Evolutionary conservation across 23 tunicate species (phyloP).

Genomic region (Diplosoma virens): DNA sequence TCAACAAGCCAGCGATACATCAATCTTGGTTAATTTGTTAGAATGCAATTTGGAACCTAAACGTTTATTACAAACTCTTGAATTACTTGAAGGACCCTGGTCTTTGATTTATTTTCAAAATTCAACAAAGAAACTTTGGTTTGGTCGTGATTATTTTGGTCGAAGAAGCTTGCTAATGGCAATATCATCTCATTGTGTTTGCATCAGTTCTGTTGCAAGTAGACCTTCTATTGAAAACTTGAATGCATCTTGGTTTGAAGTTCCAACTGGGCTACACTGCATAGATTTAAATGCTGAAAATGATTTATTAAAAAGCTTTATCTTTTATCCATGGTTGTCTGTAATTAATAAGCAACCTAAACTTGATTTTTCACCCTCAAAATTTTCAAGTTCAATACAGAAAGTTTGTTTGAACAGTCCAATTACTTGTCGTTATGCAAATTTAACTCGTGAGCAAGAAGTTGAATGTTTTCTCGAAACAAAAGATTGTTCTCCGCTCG

Average conservation of each 20-base stretch:
- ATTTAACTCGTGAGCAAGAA: not conserved
- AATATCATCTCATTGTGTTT: not conserved
- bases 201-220: slow-evolving; percentile 11
- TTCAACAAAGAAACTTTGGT: slow-evolving; percentile 35
- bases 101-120: slow-evolving; percentile 59
- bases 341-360: slow-evolving; percentile 13
- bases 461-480: not conserved
- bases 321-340: slow-evolving; percentile 47
- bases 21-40: slow-evolving; percentile 13
- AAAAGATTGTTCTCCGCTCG: no score
- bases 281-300: slow-evolving; percentile 3
- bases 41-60: not conserved
- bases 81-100: slow-evolving; percentile 73
- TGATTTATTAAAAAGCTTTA: not conserved
- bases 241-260: slow-evolving; percentile 42
- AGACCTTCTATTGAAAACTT: not conserved
- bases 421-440: not conserved
- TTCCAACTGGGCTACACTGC: slow-evolving; percentile 56
- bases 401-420: not conserved
- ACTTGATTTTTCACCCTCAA: not conserved
- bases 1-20: slow-evolving; percentile 52
- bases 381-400: not conserved
- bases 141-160: slow-evolving; percentile 91
- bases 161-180: slow-evolving; percentile 63
- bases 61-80: slow-evolving; percentile 21